Percentiles rank a stretch among this genome's conserved stretches.
phyloP scores from a whole-genome alignment of 2,797 vertebrate genomes.

The Enoplosus armatus region DNA sequence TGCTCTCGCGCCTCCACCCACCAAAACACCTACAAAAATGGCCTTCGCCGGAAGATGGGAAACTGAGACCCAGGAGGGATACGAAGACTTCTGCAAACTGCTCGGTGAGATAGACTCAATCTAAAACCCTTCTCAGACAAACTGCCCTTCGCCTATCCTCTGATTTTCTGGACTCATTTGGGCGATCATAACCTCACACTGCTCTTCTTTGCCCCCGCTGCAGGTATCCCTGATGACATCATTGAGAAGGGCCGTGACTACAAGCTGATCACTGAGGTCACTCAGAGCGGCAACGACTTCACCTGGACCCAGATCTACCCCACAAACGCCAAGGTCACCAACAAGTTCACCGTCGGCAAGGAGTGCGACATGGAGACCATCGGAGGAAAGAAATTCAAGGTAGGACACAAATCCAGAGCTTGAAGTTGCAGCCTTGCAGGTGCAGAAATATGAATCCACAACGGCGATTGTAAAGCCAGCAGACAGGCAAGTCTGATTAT shows the following conservation, averaged over 20 bases:
- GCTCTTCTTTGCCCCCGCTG: background rate
- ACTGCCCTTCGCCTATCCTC: background rate
- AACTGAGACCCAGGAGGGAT: constrained; percentile 92
- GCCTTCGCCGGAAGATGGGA: constrained; percentile 93
- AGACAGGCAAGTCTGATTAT: constrained; percentile 11
- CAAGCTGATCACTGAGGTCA: constrained; percentile 90
- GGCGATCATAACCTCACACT: background rate
- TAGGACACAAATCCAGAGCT: constrained; percentile 55
- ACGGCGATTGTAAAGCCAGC: background rate
- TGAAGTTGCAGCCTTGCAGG: background rate
- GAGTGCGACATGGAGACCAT: constrained; percentile 93
- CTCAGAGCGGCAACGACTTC: constrained; percentile 87
- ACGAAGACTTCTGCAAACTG: constrained; percentile 91
- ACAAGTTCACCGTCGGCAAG: constrained; percentile 89
- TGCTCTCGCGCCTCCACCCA: constrained; percentile 46
- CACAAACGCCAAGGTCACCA: constrained; percentile 84
- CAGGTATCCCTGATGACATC: constrained; percentile 90
- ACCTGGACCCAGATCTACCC: constrained; percentile 90
- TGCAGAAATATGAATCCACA: background rate
- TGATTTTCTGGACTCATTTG: background rate
- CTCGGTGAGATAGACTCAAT: constrained; percentile 85
- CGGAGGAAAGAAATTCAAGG: constrained; percentile 95
- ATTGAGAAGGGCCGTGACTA: constrained; percentile 89
- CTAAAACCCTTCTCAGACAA: background rate
- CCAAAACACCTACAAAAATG: constrained; percentile 83